Evolutionary conservation across 1,140 invertebrate species (phyloP).

Genomic region (Plutomurus gul): DNA sequence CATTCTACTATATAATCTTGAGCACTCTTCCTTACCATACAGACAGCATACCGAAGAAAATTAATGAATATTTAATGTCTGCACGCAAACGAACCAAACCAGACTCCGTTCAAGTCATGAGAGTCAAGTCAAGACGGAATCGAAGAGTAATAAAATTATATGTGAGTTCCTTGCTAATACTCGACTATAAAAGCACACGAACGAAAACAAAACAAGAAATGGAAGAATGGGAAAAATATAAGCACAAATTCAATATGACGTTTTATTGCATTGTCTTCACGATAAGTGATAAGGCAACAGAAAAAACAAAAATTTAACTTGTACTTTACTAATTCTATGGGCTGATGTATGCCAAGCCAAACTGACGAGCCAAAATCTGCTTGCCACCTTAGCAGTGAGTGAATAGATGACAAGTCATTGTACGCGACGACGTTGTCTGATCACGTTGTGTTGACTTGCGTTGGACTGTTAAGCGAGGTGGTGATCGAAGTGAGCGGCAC

Average conservation of each 20-base stretch:
- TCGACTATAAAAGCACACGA: not conserved
- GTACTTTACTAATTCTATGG: no score
- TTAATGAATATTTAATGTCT: slow-evolving; percentile 19
- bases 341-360: no score
- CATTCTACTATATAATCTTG: no score
- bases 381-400: not conserved
- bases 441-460: not conserved
- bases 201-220: not conserved
- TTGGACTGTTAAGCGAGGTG: no score
- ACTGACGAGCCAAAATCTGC: no score
- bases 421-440: no score
- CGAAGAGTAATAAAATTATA: not conserved
- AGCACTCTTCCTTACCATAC: no score
- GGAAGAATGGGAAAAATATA: not conserved
- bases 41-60: not conserved
- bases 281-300: slow-evolving; percentile 23
- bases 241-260: slow-evolving; percentile 5
- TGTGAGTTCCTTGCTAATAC: not conserved
- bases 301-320: slow-evolving; percentile 1
- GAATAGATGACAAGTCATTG: slow-evolving; percentile 4
- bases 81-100: not conserved
- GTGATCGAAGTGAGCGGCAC: not conserved
- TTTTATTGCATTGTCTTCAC: slow-evolving; percentile 17
- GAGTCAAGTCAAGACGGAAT: not conserved
- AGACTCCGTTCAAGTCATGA: not conserved